Conservation (phyloP, 2,113 vertebrate species). For the Acrocephalus kingi region DNA sequence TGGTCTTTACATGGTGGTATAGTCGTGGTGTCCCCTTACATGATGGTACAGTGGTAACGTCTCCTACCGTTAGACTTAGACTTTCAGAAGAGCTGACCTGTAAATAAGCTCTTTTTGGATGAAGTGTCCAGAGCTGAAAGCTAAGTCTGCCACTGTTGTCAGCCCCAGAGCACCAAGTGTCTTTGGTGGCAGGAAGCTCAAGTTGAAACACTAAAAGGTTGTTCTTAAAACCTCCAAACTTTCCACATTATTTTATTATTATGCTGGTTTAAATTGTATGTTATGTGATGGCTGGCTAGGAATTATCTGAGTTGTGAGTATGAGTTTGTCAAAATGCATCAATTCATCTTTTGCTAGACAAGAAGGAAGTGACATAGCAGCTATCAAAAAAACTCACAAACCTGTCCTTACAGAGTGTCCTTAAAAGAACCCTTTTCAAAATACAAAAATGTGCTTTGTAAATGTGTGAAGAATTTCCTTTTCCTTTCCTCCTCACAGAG, state of each 20-base stretch:
- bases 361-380: slow-evolving; percentile 52
- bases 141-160: neutral
- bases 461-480: neutral
- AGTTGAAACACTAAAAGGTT: neutral
- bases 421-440: slow-evolving; percentile 22
- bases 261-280: neutral
- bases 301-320: neutral
- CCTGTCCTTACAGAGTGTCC: neutral
- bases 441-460: neutral
- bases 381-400: slow-evolving; percentile 6
- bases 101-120: neutral
- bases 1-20: neutral
- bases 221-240: neutral
- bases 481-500: neutral
- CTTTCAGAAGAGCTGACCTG: neutral
- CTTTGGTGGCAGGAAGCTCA: neutral
- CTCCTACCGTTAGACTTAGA: neutral
- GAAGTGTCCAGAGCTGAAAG: neutral
- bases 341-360: neutral
- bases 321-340: slow-evolving; percentile 17
- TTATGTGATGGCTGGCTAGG: neutral
- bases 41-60: neutral
- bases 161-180: neutral
- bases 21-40: accelerated
- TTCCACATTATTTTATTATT: neutral